phyloP scores from a whole-genome alignment of 2,888 invertebrate genomes.

The Deroplatys truncata region DNA sequence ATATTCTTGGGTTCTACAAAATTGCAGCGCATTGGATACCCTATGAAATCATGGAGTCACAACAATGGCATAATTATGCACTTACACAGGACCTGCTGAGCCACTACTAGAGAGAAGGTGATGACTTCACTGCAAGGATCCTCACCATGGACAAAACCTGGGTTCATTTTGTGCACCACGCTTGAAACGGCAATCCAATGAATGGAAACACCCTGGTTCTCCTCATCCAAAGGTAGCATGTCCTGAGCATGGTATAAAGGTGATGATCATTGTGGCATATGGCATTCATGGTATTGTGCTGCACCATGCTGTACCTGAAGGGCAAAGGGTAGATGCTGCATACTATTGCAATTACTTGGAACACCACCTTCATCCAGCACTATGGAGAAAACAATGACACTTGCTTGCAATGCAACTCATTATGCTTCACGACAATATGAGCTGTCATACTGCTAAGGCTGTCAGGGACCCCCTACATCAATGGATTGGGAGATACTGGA shows the following conservation, averaged over 20 bases:
- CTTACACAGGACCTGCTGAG: not conserved
- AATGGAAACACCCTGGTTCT: not conserved
- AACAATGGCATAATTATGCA: not conserved
- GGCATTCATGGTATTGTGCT: too few relatives aligned
- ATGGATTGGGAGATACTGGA: too few relatives aligned
- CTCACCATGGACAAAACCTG: not conserved
- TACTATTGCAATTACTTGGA: too few relatives aligned
- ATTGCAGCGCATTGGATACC: constrained; percentile 4
- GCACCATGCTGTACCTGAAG: too few relatives aligned
- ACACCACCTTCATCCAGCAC: too few relatives aligned
- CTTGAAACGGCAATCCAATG: not conserved
- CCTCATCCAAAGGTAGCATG: not conserved
- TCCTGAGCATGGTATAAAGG: not conserved
- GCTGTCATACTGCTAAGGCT: too few relatives aligned
- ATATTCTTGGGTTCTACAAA: constrained; percentile 7
- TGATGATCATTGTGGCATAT: too few relatives aligned
- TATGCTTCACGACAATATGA: too few relatives aligned
- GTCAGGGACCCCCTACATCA: too few relatives aligned
- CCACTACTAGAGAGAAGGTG: not conserved
- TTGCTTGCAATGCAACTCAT: too few relatives aligned
- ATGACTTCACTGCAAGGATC: not conserved
- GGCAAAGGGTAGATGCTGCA: too few relatives aligned
- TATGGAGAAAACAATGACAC: too few relatives aligned
- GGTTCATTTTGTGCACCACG: not conserved
- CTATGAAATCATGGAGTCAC: not conserved